Evolutionary conservation across 2,797 vertebrate species (phyloP).

Genomic region (Sphaeramia orbicularis): DNA sequence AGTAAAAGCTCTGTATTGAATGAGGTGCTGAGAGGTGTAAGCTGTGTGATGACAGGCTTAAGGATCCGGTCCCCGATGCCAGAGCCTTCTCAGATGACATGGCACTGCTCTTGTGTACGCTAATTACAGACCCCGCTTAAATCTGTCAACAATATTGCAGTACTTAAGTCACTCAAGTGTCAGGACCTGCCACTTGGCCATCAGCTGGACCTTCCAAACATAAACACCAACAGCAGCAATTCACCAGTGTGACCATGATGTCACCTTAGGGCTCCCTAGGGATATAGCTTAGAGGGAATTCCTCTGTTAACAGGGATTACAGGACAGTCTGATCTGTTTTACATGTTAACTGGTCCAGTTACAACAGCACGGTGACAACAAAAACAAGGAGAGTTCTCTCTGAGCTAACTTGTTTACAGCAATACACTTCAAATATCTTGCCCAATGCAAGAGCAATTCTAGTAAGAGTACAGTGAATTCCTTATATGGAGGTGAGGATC

Average conservation of each 20-base stretch:
- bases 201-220: constrained; percentile 24
- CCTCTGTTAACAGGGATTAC: constrained; percentile 6
- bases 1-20: constrained; percentile 47
- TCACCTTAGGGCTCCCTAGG: constrained; percentile 21
- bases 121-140: constrained; percentile 67
- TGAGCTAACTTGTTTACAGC: constrained; percentile 48
- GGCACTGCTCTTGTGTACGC: constrained; percentile 43
- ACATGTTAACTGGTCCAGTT: constrained; percentile 42
- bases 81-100: constrained; percentile 69
- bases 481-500: constrained; percentile 70
- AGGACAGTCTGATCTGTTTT: constrained; percentile 17
- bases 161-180: constrained; percentile 68
- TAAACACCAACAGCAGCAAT: constrained; percentile 43
- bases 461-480: constrained; percentile 37
- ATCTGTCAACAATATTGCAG: constrained; percentile 62
- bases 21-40: constrained; percentile 67
- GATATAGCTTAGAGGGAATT: not conserved
- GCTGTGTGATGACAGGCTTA: constrained; percentile 68
- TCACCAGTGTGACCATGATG: constrained; percentile 24
- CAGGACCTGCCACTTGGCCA: constrained; percentile 47
- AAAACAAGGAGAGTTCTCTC: constrained; percentile 19
- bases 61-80: constrained; percentile 51
- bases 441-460: constrained; percentile 40
- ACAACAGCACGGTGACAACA: constrained; percentile 43
- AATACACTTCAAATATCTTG: constrained; percentile 43